Evolutionary conservation across 53 echinoderm and acorn worm species (phyloP), one percentile per base, ranked within the genome.

Genomic region (Henricia sp.): DNA sequence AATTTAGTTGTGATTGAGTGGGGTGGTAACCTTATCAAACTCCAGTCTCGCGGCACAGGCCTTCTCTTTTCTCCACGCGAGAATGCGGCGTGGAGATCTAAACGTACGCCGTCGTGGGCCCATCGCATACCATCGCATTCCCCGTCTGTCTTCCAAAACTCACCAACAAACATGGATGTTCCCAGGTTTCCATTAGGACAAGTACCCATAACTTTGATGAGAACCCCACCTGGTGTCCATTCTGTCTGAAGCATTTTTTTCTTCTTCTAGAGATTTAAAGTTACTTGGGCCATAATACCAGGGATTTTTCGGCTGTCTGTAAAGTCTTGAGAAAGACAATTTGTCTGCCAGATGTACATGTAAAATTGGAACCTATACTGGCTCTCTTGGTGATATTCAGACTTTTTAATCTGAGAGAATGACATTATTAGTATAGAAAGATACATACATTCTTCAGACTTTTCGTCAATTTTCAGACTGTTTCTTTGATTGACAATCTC

Each of bases 211-310:
- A 58, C 20, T 59, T 57, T 76, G 76, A 76, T 76, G 76, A 59
- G 37, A 58, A 76, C 34, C 28, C 57, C 76, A 76, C 59, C 35
- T 76, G 76, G 58, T 41, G 39, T 4, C 76, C 58, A 58, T 76
- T 76, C 59, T 30, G 6, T 14, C 56, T 28, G 6, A 1, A 19
- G 57, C 19, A 28, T 57, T 56, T 77, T 59, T n/a, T n/a, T n/a
- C n/a, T n/a, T n/a, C n/a, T n/a, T 27, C 26, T 1, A 27, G 50
- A 64, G 65, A 57, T 80, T 80, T 33, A 62, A 9, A 80, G 48
- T 63, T 27, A 62, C 32, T 80, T 60, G 24, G 30, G 14, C 48
- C 14, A 29, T 80, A 48, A 80, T 80, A 39, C 80, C 48, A 0
- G 19, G 63, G 62, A 77, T 29, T 28, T 19, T 37, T 2, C 30